Conservation (phyloP, 2,113 vertebrate genomes). For the Colinus virginianus region DNA sequence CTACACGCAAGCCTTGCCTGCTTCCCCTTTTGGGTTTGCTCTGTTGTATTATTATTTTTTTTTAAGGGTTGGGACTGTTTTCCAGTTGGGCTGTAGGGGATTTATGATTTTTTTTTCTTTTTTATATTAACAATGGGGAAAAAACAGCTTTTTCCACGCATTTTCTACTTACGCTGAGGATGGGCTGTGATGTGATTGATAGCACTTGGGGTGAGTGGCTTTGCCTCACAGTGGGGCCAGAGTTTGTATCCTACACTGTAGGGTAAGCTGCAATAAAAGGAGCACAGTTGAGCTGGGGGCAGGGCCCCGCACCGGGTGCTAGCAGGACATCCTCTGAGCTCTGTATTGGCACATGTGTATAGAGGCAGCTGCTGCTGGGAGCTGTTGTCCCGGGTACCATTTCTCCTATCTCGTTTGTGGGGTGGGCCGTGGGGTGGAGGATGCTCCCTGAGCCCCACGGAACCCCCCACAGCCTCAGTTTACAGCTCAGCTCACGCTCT, state of each 20-base stretch:
- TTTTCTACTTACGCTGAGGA: background rate
- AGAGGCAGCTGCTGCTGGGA: background rate
- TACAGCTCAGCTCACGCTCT: background rate
- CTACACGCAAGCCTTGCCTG: slow-evolving; percentile 14
- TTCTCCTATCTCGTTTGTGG: background rate
- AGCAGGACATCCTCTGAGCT: background rate
- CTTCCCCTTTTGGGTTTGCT: slow-evolving; percentile 21
- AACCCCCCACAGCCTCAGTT: background rate
- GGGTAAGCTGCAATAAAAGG: background rate
- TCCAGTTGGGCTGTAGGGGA: background rate
- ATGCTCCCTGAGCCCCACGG: background rate
- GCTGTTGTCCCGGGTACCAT: background rate
- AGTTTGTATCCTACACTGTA: background rate
- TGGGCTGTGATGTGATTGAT: background rate
- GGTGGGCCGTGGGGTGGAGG: background rate
- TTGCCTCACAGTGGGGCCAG: background rate
- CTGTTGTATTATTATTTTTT: background rate
- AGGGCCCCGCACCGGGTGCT: background rate
- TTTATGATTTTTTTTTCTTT: background rate
- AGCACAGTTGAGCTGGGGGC: background rate
- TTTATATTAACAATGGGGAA: background rate
- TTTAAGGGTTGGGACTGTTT: background rate
- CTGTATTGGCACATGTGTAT: background rate
- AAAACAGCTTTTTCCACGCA: background rate
- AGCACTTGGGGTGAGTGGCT: background rate